A percentile compares a stretch with the other conserved stretches of the same genome.
phyloP scores from a whole-genome alignment of 2,888 invertebrate species.

The Tridacna crocea region DNA sequence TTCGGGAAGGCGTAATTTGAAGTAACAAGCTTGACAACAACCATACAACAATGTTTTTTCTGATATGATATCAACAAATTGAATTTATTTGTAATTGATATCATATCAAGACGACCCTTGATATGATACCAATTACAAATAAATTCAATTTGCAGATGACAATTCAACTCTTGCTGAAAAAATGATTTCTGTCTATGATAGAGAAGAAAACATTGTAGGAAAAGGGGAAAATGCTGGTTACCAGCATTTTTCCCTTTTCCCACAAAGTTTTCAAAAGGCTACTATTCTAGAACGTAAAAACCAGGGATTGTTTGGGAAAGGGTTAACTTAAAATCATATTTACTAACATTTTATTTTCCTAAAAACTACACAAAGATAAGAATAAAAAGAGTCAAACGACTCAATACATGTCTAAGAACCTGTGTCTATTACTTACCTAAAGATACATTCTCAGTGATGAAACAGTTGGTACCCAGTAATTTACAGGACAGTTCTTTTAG shows the following conservation, averaged over 20 bases:
- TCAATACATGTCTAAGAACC: no score
- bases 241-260: neutral
- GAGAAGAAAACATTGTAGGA: neutral
- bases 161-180: no score
- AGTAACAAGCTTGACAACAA: no score
- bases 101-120: no score
- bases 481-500: slow-evolving; percentile 76
- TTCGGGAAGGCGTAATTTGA: no score
- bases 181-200: no score
- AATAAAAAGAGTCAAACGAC: no score
- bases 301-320: neutral
- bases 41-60: no score
- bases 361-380: no score
- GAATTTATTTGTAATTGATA: neutral
- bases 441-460: slow-evolving; percentile 71
- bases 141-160: neutral
- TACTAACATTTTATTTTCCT: no score
- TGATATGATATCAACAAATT: neutral
- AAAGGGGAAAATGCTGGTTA: neutral
- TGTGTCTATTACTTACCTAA: slow-evolving; percentile 72
- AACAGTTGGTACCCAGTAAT: slow-evolving; percentile 78
- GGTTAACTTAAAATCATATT: neutral
- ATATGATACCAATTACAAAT: neutral
- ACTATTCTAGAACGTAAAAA: neutral
- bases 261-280: neutral